Percentiles rank a stretch among this genome's conserved stretches.
Evolutionary conservation across 2,888 invertebrate species (phyloP).

Genomic region (Galerucella nymphaeae): DNA sequence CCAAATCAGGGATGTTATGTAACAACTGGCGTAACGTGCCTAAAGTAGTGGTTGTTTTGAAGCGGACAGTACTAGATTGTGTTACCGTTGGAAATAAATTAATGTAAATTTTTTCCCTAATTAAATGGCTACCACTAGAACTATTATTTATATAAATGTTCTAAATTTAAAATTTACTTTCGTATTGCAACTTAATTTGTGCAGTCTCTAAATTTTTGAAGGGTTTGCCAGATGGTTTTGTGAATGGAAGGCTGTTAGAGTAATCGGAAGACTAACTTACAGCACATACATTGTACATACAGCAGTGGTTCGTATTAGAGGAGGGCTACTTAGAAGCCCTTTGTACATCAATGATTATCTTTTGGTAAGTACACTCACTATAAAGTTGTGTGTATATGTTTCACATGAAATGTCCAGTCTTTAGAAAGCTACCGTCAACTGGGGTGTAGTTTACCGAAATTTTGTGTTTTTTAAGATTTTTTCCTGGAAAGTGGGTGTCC

Average conservation of each 20-base stretch:
- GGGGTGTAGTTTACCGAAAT: no score
- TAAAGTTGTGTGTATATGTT: neutral
- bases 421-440: no score
- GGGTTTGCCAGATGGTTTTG: slow-evolving; percentile 51
- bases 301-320: slow-evolving; percentile 46
- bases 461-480: no score
- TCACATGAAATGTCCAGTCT: no score
- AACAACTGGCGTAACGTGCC: neutral
- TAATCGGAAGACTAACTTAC: slow-evolving; percentile 56
- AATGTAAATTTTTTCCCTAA: neutral
- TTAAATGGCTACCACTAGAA: no score
- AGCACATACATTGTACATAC: slow-evolving; percentile 55
- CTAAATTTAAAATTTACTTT: no score
- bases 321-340: slow-evolving; percentile 48
- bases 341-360: slow-evolving; percentile 46
- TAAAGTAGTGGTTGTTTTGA: slow-evolving; percentile 1
- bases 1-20: slow-evolving; percentile 3
- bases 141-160: no score
- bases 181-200: no score
- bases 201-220: slow-evolving; percentile 16
- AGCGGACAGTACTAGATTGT: neutral
- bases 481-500: no score
- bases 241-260: slow-evolving; percentile 50
- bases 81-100: neutral
- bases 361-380: slow-evolving; percentile 45